phyloP scores from a whole-genome alignment of 2,888 invertebrate species.

The Nineta flava region DNA sequence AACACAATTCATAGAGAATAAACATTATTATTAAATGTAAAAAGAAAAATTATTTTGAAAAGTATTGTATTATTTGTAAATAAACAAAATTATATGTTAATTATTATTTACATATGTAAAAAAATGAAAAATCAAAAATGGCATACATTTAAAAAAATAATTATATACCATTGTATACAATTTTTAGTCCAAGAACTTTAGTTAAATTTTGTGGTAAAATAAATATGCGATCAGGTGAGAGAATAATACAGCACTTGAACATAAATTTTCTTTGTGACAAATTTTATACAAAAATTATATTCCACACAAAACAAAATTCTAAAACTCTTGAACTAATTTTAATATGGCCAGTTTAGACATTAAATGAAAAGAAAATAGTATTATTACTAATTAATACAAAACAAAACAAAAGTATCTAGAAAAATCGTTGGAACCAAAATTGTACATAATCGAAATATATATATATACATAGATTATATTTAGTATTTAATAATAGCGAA shows the following conservation, averaged over 20 bases:
- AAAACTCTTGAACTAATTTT: too few relatives aligned
- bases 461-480: background rate
- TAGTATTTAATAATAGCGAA: conserved; percentile 6
- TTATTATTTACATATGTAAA: background rate
- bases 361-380: conserved; percentile 29
- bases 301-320: too few relatives aligned
- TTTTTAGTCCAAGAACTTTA: too few relatives aligned
- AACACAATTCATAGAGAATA: background rate
- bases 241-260: too few relatives aligned
- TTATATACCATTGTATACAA: background rate
- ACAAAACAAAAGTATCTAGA: conserved; percentile 1
- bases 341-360: conserved; percentile 47
- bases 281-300: too few relatives aligned
- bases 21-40: conserved; percentile 1
- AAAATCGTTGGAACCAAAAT: conserved; percentile 8
- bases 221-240: too few relatives aligned
- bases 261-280: too few relatives aligned
- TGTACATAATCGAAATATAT: conserved; percentile 6
- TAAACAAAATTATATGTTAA: conserved; percentile 13
- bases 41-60: conserved; percentile 22
- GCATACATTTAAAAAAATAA: background rate
- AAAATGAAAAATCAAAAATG: background rate
- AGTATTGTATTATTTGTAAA: conserved; percentile 29
- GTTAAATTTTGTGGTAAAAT: too few relatives aligned
- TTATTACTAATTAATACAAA: conserved; percentile 29